Evolutionary conservation across 2,888 invertebrate genomes (phyloP), one percentile per base, ranked within the genome.

Genomic region (Ophion ellenae): DNA sequence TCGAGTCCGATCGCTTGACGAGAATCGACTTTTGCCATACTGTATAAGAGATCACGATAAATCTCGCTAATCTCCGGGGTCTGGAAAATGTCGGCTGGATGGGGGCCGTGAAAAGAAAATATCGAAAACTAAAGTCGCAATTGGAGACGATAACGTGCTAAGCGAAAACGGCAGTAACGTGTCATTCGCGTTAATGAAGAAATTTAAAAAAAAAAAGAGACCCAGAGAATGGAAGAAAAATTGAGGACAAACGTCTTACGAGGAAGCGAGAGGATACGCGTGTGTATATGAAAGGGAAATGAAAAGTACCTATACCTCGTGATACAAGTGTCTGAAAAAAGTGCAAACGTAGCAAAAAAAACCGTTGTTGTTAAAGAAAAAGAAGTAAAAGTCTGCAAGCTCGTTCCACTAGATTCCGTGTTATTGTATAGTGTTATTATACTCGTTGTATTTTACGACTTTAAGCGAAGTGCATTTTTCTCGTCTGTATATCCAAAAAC

Each of bases 391-490:
- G 80, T 84, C 86, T 84, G 87, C 87, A 83, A 86, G 83, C 83
- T 85, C 84, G 85, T 87, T 88, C 87, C 85, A 88, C 84, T 88
- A 88, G 85, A 88, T 87, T 87, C 85, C 88, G 84, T 88, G 88
- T 88, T 88, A 88, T 87, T 88, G 87, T 88, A 88, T 88, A 88
- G 87, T 88, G 88, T 88, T 88, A 87, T 88, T 87, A 85, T 86
- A 83, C 88, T 88, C 87, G 88, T 88, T 88, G 86, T 87, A 87
- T 88, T 85, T 85, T 82, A 86, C 86, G 86, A 84, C 87, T 86
- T 87, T 86, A 69, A 78, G 84, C 82, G 71, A 84, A 84, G 80
- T 74, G 74, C 86, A 80, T 79, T 86, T 83, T 86, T 84, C 83
- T 84, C 86, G 86, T 83, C 86, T 82, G 80, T 84, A 81, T 75